Conservation (phyloP, 2,113 vertebrate species). For the Bos indicus region DNA sequence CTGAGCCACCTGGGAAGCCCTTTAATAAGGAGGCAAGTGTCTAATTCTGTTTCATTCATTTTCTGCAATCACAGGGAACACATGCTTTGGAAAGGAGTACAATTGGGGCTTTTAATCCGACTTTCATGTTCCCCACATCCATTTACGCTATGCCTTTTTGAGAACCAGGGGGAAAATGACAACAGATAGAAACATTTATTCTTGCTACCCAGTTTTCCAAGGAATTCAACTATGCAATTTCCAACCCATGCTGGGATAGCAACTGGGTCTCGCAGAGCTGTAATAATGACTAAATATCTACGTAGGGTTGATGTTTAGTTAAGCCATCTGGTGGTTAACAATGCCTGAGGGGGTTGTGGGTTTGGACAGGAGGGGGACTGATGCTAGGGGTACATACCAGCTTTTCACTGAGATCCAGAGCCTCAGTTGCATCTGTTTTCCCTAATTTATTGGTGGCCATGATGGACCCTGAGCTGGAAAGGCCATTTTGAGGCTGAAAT, state of each 20-base stretch:
- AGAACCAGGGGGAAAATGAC: not conserved
- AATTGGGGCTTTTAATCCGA: accelerated
- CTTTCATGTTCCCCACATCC: not conserved
- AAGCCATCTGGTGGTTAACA: not conserved
- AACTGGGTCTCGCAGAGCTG: not conserved
- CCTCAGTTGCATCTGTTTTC: constrained; percentile 60
- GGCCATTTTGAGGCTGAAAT: constrained; percentile 53
- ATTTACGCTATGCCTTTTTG: not conserved
- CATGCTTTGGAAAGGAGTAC: not conserved
- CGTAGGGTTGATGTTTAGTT: not conserved
- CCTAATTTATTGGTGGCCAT: not conserved
- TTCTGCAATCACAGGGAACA: not conserved
- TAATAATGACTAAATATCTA: not conserved
- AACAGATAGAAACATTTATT: not conserved
- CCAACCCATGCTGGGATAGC: not conserved
- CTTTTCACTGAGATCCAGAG: constrained; percentile 78
- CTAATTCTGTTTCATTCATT: not conserved
- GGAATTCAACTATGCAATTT: not conserved
- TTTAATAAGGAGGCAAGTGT: not conserved
- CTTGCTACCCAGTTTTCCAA: not conserved
- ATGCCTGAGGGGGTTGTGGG: not conserved
- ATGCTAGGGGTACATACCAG: constrained; percentile 64
- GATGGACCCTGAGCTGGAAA: not conserved
- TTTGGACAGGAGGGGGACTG: not conserved
- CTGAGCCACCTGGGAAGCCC: not conserved